Evolutionary conservation across 1,140 invertebrate genomes (phyloP), one percentile per base, ranked within the genome.

Genomic region (Drosophila funebris): DNA sequence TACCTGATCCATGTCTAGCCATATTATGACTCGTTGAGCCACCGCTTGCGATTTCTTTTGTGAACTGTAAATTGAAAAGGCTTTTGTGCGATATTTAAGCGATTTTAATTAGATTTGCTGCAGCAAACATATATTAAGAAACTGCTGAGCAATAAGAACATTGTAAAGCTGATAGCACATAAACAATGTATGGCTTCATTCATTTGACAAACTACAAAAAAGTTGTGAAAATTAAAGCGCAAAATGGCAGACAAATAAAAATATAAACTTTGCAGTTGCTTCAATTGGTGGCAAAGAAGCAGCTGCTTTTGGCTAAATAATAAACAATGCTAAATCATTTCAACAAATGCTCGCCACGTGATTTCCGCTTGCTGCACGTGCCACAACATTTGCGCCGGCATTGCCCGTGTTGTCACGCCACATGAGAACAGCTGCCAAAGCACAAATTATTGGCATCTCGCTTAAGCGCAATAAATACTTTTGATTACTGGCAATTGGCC

Each of bases 401-500:
- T 27, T 48, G 24, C 20, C n/a, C 13, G 44, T 27, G 11, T 27
- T 13, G n/a, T 48, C 44, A 9, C 22, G n/a, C 57, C 24, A 37
- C 16, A 29, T 31, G n/a, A 4, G 5, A 61, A 11, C 63, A 78
- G 71, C 83, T 83, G 76, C 56, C 79, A 68, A 76, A 72, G 70
- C 64, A 79, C 27, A 82, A 90, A 74, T 82, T 90, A 85, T 90
- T 90, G 85, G 81, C 87, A 82, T 68, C 80, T 70, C 81, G 75
- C 78, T 90, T 87, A 68, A 90, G 69, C 68, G 81, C 78, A 85
- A 90, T 90, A 90, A 90, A 90, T 90, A 87, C 70, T 48, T 72
- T 90, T 82, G 70, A 90, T 77, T 72, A 73, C 44, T 90, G 85
- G 87, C 87, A 81, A 66, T 58, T 76, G 73, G 69, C 78, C 87